Conservation (phyloP, 2,797 vertebrate genomes). For the Eospalax fontanierii region DNA sequence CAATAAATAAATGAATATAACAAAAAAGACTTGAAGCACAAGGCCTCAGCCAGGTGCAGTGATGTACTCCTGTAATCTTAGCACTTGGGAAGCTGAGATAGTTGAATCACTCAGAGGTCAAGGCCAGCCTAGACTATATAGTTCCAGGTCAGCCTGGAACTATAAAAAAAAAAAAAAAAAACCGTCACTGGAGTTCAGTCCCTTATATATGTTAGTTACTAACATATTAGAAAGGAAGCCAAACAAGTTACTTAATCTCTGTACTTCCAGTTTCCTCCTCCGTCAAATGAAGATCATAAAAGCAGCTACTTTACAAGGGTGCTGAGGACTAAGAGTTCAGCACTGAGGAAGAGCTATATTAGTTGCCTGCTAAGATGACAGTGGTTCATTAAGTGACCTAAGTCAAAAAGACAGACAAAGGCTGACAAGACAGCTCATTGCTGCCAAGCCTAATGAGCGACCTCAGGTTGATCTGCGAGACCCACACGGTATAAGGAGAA, state of each 20-base stretch:
- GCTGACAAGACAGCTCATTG: not conserved
- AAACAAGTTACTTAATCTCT: not conserved
- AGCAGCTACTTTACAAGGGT: not conserved
- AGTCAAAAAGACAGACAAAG: not conserved
- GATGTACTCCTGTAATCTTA: not conserved
- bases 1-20: not conserved
- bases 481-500: not conserved
- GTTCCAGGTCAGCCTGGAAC: not conserved
- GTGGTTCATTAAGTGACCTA: not conserved
- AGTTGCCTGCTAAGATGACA: not conserved
- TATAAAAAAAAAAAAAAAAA: no score
- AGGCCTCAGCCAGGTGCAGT: not conserved
- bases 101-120: no score
- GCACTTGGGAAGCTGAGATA: not conserved
- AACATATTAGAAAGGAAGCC: not conserved
- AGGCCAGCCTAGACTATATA: not conserved
- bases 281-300: not conserved
- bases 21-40: not conserved
- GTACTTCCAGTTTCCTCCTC: not conserved
- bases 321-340: not conserved
- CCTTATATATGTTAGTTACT: no score
- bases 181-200: not conserved
- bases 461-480: no score
- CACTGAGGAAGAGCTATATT: slow-evolving; percentile 7
- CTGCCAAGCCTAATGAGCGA: not conserved